A percentile compares a stretch with the other conserved stretches of the same genome.
Evolutionary conservation across 2,113 vertebrate species (phyloP).

Genomic region (Acinonyx jubatus): DNA sequence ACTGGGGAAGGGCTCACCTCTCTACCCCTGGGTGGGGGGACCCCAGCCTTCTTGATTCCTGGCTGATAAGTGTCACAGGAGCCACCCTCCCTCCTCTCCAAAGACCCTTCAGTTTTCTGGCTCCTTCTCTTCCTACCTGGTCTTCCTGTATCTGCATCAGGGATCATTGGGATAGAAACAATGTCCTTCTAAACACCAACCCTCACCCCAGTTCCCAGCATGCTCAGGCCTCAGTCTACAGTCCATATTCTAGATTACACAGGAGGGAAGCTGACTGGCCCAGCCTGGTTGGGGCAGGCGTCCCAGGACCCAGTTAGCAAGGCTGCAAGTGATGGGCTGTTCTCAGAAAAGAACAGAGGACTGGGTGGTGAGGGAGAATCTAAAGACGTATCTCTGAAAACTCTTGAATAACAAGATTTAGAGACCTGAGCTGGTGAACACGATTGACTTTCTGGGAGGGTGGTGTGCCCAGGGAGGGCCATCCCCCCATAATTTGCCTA

Average conservation of each 20-base stretch:
- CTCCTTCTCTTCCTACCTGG: background rate
- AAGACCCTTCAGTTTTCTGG: background rate
- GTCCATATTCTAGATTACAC: background rate
- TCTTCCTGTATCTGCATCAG: background rate
- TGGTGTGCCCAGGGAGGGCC: too few relatives aligned
- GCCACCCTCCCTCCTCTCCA: background rate
- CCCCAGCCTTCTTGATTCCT: background rate
- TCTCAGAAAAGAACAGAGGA: background rate
- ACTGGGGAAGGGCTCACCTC: background rate
- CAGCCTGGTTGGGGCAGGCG: background rate
- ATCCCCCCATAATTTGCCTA: too few relatives aligned
- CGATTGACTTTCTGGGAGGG: too few relatives aligned
- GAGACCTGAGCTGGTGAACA: too few relatives aligned
- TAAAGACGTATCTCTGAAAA: too few relatives aligned
- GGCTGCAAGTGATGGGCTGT: background rate
- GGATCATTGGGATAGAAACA: background rate
- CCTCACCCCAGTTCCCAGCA: background rate
- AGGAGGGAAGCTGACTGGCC: background rate
- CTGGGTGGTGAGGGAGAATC: too few relatives aligned
- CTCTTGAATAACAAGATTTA: too few relatives aligned
- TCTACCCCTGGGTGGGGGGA: background rate
- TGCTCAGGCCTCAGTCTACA: background rate
- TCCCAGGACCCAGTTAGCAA: background rate
- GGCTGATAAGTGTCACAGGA: background rate
- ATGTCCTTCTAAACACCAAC: background rate